These are phyloP conservation scores for Prolemur simus DNA, from an alignment of 2,113 vertebrate genomes.

Conservation along the genomic window DNA sequence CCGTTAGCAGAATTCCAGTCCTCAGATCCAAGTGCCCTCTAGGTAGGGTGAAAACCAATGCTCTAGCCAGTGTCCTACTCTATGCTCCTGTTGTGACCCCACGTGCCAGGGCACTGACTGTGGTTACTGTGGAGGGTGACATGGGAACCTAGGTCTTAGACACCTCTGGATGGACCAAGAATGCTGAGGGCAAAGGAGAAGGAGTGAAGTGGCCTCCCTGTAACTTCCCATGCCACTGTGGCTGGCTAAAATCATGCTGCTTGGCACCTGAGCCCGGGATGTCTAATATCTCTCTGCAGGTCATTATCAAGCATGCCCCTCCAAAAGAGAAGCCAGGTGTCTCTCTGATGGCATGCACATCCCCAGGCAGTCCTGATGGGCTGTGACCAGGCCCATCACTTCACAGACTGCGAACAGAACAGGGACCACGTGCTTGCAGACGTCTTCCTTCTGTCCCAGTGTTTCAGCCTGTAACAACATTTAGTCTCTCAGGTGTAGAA, in stretches of 20 bases:
- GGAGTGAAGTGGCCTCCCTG: neutral
- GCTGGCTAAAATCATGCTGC: neutral
- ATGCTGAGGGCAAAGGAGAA: neutral
- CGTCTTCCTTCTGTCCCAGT: neutral
- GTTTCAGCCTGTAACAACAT: neutral
- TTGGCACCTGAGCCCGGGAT: neutral
- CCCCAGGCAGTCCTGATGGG: no score
- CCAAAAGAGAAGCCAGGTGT: neutral
- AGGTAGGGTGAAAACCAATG: neutral
- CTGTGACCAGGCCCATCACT: no score
- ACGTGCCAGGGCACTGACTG: neutral
- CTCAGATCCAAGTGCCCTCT: neutral
- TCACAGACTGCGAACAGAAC: neutral
- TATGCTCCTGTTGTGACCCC: neutral
- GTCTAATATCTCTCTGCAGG: neutral
- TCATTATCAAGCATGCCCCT: neutral
- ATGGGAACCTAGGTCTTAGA: neutral
- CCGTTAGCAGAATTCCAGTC: neutral
- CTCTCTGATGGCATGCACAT: no score
- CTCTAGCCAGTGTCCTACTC: accelerated
- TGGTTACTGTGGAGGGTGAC: neutral
- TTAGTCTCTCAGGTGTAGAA: neutral
- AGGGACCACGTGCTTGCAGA: accelerated
- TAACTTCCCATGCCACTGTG: neutral
- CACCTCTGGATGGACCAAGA: neutral